A percentile compares a stretch with the other conserved stretches of the same genome.
Evolutionary conservation across 2,113 vertebrate genomes (phyloP).

Genomic region (Pteronura brasiliensis): DNA sequence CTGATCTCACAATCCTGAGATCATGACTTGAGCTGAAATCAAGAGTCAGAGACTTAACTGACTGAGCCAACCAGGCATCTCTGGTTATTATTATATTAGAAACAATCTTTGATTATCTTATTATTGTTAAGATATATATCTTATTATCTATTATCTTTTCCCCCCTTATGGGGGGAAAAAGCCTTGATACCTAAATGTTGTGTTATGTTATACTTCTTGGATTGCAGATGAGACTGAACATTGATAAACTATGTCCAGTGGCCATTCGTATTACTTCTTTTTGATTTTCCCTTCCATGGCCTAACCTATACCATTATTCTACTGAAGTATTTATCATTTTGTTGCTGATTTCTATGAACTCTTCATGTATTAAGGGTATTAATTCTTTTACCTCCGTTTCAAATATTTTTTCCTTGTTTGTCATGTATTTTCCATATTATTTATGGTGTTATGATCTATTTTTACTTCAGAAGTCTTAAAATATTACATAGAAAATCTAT

Average conservation of each 20-base stretch:
- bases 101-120: background rate
- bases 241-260: background rate
- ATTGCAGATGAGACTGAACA: background rate
- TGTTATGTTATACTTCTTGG: background rate
- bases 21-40: background rate
- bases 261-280: background rate
- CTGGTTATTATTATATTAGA: slow-evolving; percentile 3
- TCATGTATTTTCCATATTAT: background rate
- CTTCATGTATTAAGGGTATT: background rate
- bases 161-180: background rate
- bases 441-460: slow-evolving; percentile 10
- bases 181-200: background rate
- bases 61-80: background rate
- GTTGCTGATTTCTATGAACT: background rate
- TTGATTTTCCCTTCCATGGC: background rate
- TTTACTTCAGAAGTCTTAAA: background rate
- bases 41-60: background rate
- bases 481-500: background rate
- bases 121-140: no score
- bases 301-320: background rate
- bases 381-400: background rate
- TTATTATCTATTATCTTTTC: no score
- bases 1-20: background rate
- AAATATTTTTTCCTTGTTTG: slow-evolving; percentile 12
- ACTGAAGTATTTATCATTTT: slow-evolving; percentile 35